These are phyloP conservation scores for Acropora yongei DNA, from an alignment of 64 coral and sea anemone genomes.

Conservation along the genomic window DNA sequence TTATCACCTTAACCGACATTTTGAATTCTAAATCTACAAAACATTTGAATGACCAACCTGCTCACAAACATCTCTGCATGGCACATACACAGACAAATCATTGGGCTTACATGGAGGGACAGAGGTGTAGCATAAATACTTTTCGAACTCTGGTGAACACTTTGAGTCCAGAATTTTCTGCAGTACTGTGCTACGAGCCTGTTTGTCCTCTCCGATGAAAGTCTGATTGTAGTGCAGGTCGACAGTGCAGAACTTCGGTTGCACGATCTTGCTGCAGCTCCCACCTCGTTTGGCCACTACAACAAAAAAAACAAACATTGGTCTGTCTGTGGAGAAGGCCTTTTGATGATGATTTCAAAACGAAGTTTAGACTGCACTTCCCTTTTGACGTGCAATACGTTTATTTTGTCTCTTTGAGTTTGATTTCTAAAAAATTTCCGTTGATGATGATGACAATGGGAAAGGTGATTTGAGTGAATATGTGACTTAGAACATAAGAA, in stretches of 20 bases:
- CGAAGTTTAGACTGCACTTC: too few relatives aligned
- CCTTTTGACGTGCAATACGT: too few relatives aligned
- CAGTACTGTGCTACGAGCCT: constrained; percentile 9
- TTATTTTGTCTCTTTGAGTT: too few relatives aligned
- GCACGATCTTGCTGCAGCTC: not conserved
- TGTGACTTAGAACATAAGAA: too few relatives aligned
- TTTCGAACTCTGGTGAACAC: constrained; percentile 65
- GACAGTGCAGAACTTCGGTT: constrained; percentile 17
- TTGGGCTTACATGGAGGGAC: constrained; percentile 69
- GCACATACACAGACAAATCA: constrained; percentile 52
- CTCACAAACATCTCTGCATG: constrained; percentile 71
- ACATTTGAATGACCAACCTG: constrained; percentile 18
- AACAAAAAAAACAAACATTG: too few relatives aligned
- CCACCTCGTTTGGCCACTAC: constrained; percentile 2
- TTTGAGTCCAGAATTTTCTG: constrained; percentile 49
- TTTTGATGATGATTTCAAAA: too few relatives aligned
- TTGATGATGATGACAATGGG: too few relatives aligned
- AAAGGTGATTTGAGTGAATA: too few relatives aligned
- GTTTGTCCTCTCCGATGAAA: constrained; percentile 46
- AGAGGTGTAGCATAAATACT: constrained; percentile 63
- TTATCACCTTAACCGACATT: too few relatives aligned
- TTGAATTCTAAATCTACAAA: not conserved
- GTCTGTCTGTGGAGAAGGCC: too few relatives aligned
- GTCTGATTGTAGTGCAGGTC: constrained; percentile 79
- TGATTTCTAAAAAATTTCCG: too few relatives aligned